A percentile compares a stretch with the other conserved stretches of the same genome.
These are phyloP conservation scores for Callimorpha dominula DNA, from an alignment of 2,888 invertebrate genomes.

Conservation along the genomic window DNA sequence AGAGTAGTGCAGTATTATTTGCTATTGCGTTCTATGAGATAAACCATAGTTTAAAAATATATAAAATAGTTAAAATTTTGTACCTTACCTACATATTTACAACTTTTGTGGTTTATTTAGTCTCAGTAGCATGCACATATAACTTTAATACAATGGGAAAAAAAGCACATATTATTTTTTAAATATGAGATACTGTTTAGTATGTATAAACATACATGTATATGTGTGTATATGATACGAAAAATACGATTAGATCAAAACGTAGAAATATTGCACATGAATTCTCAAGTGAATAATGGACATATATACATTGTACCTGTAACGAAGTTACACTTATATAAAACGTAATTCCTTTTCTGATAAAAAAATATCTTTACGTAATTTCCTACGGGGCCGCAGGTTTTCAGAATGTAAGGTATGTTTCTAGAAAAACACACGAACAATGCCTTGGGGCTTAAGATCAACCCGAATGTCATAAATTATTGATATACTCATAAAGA, in stretches of 20 bases:
- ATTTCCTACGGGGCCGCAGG: conserved; percentile 19
- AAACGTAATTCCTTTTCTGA: conserved; percentile 11
- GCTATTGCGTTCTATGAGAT: not conserved
- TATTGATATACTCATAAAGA: conserved; percentile 29
- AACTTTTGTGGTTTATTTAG: too few species aligned
- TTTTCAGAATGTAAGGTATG: conserved; percentile 28
- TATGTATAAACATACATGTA: too few species aligned
- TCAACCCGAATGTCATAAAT: conserved; percentile 30
- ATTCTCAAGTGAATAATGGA: conserved; percentile 6
- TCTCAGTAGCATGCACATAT: too few species aligned
- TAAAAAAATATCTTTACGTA: conserved; percentile 7
- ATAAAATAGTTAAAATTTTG: too few species aligned
- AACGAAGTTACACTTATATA: not conserved
- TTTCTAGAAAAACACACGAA: conserved; percentile 28
- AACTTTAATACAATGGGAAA: too few species aligned
- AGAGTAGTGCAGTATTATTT: not conserved
- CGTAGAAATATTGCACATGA: not conserved
- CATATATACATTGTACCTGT: not conserved
- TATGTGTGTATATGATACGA: too few species aligned
- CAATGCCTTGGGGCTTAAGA: conserved; percentile 22
- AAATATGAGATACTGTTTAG: too few species aligned
- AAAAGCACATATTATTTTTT: too few species aligned
- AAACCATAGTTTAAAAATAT: too few species aligned
- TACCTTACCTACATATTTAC: too few species aligned
- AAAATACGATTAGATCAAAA: too few species aligned